phyloP scores from a whole-genome alignment of 1,140 invertebrate genomes.

The Teleogryllus occipitalis region DNA sequence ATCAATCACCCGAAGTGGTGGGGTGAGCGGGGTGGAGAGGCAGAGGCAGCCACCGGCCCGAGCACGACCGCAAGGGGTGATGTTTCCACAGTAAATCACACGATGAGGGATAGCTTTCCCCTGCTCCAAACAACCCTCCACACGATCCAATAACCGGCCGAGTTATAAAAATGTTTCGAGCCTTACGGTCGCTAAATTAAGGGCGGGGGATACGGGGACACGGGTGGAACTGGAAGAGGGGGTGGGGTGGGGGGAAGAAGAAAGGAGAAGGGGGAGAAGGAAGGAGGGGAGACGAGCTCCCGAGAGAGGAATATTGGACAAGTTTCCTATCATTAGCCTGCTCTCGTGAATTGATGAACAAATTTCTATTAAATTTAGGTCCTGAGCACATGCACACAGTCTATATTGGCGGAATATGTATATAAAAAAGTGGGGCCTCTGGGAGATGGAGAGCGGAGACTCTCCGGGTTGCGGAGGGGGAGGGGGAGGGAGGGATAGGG shows the following conservation, averaged over 20 bases:
- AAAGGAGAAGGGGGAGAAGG: background rate
- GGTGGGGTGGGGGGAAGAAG: background rate
- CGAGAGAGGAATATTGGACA: constrained; percentile 16
- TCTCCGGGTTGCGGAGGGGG: background rate
- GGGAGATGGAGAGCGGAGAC: background rate
- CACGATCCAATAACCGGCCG: constrained; percentile 18
- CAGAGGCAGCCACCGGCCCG: background rate
- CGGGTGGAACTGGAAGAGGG: too few relatives aligned
- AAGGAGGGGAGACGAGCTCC: background rate
- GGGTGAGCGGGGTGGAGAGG: background rate
- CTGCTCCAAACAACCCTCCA: background rate
- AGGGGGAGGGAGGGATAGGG: too few relatives aligned
- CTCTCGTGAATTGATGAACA: constrained; percentile 21
- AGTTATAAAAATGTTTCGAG: constrained; percentile 17
- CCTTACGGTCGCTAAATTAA: constrained; percentile 18
- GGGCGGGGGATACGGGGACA: constrained; percentile 7
- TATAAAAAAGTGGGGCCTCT: background rate
- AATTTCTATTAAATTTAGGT: constrained; percentile 22
- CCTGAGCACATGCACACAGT: background rate
- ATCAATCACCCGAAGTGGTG: constrained; percentile 4
- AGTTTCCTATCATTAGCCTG: constrained; percentile 20
- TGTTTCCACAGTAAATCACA: constrained; percentile 21
- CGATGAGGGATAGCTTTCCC: constrained; percentile 17
- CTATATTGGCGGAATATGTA: constrained; percentile 12
- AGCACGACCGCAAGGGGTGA: constrained; percentile 7